phyloP scores from a whole-genome alignment of 2,888 invertebrate genomes.

The Metacarcinus magister region DNA sequence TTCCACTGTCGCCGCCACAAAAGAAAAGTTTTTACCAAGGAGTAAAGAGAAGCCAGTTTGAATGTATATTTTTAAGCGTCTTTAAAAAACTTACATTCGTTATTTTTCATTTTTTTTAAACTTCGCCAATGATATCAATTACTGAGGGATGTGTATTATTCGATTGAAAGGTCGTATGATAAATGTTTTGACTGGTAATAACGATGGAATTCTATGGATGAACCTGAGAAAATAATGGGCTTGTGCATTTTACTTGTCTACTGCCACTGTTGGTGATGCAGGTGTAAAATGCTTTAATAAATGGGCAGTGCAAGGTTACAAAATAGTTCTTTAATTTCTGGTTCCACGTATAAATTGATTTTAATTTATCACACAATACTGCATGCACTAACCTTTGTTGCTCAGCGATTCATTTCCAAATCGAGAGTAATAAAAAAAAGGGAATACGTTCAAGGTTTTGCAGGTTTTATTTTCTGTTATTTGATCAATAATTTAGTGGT shows the following conservation, averaged over 20 bases:
- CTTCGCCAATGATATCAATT: not conserved
- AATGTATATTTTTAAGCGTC: not conserved
- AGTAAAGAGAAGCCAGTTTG: not conserved
- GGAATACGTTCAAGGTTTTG: not conserved
- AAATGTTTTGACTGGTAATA: not conserved
- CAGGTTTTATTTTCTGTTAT: not conserved
- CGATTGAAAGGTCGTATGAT: not conserved
- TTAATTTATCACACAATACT: not conserved
- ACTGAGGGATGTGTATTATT: not conserved
- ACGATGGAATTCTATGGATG: not conserved
- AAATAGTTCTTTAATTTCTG: not conserved
- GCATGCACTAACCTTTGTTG: not conserved
- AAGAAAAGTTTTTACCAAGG: not conserved
- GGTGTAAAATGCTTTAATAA: too few relatives aligned
- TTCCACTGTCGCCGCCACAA: not conserved
- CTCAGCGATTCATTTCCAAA: not conserved
- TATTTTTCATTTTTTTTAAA: not conserved
- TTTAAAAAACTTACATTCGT: not conserved
- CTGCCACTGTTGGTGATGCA: too few relatives aligned
- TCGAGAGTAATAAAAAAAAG: not conserved
- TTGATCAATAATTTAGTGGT: not conserved
- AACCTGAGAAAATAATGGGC: not conserved
- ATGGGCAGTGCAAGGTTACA: not conserved
- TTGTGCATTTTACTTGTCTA: not conserved
- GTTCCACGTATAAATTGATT: not conserved